Base-by-base conservation (phyloP, 1,140 invertebrate species). In the Argopecten irradians region DNA sequence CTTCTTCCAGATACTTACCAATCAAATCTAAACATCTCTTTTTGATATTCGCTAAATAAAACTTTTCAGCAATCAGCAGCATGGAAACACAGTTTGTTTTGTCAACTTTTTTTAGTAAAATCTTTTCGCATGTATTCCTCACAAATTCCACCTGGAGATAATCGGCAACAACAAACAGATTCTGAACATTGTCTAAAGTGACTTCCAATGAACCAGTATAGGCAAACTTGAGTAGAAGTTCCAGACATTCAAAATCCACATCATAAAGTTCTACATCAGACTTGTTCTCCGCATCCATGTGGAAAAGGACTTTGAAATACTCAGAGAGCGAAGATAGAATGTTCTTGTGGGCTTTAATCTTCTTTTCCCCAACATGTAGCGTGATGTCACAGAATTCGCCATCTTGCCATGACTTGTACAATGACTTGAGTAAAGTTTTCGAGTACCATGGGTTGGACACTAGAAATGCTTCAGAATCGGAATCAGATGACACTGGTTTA, bases 21-120 rank as follows among this genome's bases (percentile, higher is more conserved):
- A 71, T 71, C 55, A 71, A 16, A 7, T 71, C n/a, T 3, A 71
- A 28, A 71, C 55, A 71, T 71, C 55, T 71, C 22, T 71, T 71
- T 71, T 71, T 71, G n/a, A 71, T 71, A n/a, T 71, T 71, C 28
- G n/a, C n/a, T 71, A 71, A 71, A 28, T 71, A 71, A 28, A 71
- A 71, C 28, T 71, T 71, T 3, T 8, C 19, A 71, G 55, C 55
- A 71, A 71, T 28, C 28, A 28, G 28, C 13, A 71, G 55, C 55
- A 71, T 71, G 19, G 55, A 71, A 5, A 71, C n/a, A 71, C 55
- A 71, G 55, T 71, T 71, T 28, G 5, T 71, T 71, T 28, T 71
- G 55, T 71, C 55, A 71, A 71, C 55, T 28, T 11, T n/a, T 71
- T 71, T 71, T 0, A 71, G 55, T 11, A 71, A 71, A 5, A 71